Evolutionary conservation across 2,888 invertebrate genomes (phyloP), one percentile per base, ranked within the genome.

Genomic region (Lucinisca nassula): DNA sequence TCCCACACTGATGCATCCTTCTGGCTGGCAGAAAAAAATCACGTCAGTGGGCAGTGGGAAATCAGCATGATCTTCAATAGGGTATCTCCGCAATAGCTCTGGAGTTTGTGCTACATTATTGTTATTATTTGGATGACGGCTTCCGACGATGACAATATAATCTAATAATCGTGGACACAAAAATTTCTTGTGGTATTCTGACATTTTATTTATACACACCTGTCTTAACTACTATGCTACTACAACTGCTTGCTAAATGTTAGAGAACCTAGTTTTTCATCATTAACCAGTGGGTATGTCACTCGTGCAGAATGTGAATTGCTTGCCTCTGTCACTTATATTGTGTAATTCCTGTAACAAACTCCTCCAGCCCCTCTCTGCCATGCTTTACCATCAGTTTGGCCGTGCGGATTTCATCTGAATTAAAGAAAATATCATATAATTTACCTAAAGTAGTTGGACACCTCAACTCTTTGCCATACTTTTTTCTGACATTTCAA

Each of bases 1-100:
- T 21, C 99, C 98, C 88, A 98, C 98, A 88, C 97, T 97, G 79
- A 97, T 98, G 96, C 99, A 99, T 81, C 99, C 99, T 97, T 99
- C 99, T 0, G 99, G 99, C 96, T 99, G 99, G 96, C 99, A 99
- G 97, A 99, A 99, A 97, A 99, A 99, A 37, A 99, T 99, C 97
- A 99, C 99, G 96, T 99, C 99, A 95, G 99, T 97, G 0, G 99
- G 99, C 94, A 99, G 97, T 0, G 98, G 98, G 96, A 99, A 99
- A 97, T 99, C 99, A 79, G 98, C 98, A 97, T 99, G 99, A 97
- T 99, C 99, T 93, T 98, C 98, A 35, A 98, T 97, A 0, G 99
- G 99, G 96, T 99, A 99, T 21, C 97, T 97, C 30, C 99, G 97
- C 81, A 99, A 97, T 79, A 99, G 97, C 96, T 99, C 99, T 21